Base-by-base conservation (phyloP, 92 coral and sea anemone species). In the Palythoa caribaeorum region DNA sequence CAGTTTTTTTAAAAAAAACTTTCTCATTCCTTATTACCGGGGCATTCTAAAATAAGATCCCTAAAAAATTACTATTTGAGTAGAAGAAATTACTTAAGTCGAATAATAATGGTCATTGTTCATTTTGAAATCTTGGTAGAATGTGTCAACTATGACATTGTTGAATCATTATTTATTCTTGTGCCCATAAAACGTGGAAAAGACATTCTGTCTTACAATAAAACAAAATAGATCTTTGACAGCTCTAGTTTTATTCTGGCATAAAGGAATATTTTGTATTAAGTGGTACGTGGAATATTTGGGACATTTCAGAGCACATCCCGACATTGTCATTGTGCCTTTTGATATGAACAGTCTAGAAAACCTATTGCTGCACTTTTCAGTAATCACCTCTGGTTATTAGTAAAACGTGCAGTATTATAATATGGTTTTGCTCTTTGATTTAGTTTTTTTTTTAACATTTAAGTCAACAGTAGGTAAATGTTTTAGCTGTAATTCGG, bases 21-120 rank as follows among this genome's bases (percentile, higher is more conserved):
- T 44, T 11, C 14, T 55, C 13, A 28, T 20, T 53, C 5, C 47
- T 8, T 14, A 20, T n/a, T 17, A 17, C 8, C 44, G 12, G n/a
- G 65, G 40, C 73, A 59, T 79, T 62, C 70, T 53, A 44, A 47
- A 21, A 55, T 78, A 78, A 78, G 47, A 47, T 17, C 40, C 70
- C 16, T 79, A 59, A 15, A 52, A 79, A 1, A 79, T 53, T 3
- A 54, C 50, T 21, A 36, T 54, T 54, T 54, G 47, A 19, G 44
- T 13, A 20, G 28, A 28, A 28, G 28, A 28, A 28, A 28, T 28
- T 28, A 28, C 28, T 28, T 28, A 28, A 28, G 28, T 28, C 28
- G 28, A 28, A 28, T 36, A 5, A 3, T 21, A 60, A 16, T 76
- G 51, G 13, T 39, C 65, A 50, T 20, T 76, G 80, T 79, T 76